Percentiles rank a stretch among this genome's conserved stretches.
These are phyloP conservation scores for Cyaniris semiargus DNA, from an alignment of 2,888 invertebrate species.

Conservation along the genomic window DNA sequence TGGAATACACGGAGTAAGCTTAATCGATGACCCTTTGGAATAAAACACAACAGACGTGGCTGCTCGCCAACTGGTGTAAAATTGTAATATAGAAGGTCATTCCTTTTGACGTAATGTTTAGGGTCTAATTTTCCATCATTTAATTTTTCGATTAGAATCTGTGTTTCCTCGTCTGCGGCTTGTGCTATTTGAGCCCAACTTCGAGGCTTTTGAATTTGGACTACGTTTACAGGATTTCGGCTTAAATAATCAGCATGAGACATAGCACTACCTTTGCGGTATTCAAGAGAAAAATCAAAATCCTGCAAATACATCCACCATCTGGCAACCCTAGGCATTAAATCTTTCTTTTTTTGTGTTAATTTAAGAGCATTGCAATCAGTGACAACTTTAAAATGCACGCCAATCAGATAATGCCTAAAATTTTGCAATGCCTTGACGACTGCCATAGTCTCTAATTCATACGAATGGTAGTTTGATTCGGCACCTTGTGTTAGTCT, in stretches of 20 bases:
- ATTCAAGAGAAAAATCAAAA: constrained; percentile 40
- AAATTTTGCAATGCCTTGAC: constrained; percentile 41
- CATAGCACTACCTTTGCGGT: constrained; percentile 31
- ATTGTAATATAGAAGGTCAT: constrained; percentile 40
- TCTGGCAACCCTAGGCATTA: constrained; percentile 17
- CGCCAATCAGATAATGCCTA: constrained; percentile 41
- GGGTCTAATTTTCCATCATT: constrained; percentile 35
- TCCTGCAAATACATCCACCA: constrained; percentile 39
- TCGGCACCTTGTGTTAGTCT: constrained; percentile 40
- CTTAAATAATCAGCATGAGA: too few species aligned
- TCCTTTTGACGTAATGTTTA: constrained; percentile 22
- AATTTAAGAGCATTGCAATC: constrained; percentile 50
- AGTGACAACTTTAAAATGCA: constrained; percentile 41
- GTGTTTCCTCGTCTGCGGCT: constrained; percentile 37
- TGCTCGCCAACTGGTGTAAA: constrained; percentile 34
- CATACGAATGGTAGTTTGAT: constrained; percentile 39
- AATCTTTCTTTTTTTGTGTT: constrained; percentile 36
- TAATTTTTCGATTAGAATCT: constrained; percentile 22
- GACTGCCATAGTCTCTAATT: constrained; percentile 41
- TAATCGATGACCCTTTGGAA: constrained; percentile 46
- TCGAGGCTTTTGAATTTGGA: constrained; percentile 31
- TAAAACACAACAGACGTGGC: constrained; percentile 39
- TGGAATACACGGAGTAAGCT: constrained; percentile 44
- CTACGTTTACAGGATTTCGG: too few species aligned
- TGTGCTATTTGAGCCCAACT: constrained; percentile 41